Percentiles rank a stretch among this genome's conserved stretches.
These are phyloP conservation scores for Dolichopus griseipennis DNA, from an alignment of 2,888 invertebrate genomes.

Conservation along the genomic window DNA sequence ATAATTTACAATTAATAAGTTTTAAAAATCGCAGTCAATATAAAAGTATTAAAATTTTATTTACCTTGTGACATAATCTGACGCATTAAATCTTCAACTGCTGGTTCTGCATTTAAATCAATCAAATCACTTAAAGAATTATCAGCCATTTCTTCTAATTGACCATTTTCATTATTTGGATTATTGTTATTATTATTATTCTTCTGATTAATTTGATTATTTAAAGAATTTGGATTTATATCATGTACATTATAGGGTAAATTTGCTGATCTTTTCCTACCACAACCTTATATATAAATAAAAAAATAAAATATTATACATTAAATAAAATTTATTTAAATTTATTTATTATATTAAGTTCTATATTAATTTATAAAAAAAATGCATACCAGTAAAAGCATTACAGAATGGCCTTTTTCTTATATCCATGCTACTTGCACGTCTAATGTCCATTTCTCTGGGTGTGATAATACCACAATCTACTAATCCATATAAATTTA, in stretches of 20 bases:
- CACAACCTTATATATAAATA: conserved; percentile 53
- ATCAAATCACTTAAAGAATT: conserved; percentile 57
- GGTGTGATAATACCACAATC: conserved; percentile 11
- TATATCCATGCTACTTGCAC: not conserved
- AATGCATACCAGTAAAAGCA: conserved; percentile 66
- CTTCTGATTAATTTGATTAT: conserved; percentile 37
- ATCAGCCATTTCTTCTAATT: conserved; percentile 42
- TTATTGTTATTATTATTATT: conserved; percentile 30
- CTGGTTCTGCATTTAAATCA: conserved; percentile 59
- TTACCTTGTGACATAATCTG: conserved; percentile 70
- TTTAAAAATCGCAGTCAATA: too few relatives aligned
- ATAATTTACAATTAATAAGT: too few relatives aligned
- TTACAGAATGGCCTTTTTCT: conserved; percentile 85
- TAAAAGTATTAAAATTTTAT: not conserved
- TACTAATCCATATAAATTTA: conserved; percentile 1
- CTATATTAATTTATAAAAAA: not conserved
- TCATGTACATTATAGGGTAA: conserved; percentile 26
- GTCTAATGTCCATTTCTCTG: conserved; percentile 8
- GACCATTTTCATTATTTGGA: conserved; percentile 17
- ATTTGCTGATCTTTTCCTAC: conserved; percentile 54
- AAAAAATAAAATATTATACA: too few relatives aligned
- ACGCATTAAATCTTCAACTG: conserved; percentile 64
- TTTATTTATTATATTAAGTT: too few relatives aligned
- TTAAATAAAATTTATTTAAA: too few relatives aligned
- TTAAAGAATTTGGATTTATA: conserved; percentile 22